Evolutionary conservation across 2,797 vertebrate species (phyloP), one percentile per base, ranked within the genome.

Genomic region (Acridotheres tristis): DNA sequence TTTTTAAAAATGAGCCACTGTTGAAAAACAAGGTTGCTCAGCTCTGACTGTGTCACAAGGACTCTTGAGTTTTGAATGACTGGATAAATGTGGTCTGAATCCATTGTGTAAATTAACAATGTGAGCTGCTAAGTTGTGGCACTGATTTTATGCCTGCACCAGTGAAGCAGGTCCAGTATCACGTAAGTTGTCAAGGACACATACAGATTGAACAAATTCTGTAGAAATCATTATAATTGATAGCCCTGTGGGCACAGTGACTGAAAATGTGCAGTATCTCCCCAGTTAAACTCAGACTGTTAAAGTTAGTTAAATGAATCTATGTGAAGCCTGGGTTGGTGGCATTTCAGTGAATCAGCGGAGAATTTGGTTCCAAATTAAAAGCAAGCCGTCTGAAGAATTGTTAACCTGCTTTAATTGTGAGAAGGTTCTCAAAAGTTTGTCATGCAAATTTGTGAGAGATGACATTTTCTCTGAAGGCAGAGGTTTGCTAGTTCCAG

Each of bases 351-450:
- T 86, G 72, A 93, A 75, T 93, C 74, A 93, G 4, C 55, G 19
- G 36, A 62, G 51, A 93, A 12, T 94, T 96, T 91, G 67, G 10
- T 95, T 97, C 34, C 84, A 96, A 95, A 94, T 92, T 84, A 77
- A 94, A 91, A 93, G 48, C 82, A 69, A 76, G 83, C 42, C n/a
- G 47, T 93, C 86, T 94, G 81, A 59, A 87, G 55, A 78, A 62
- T n/a, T 75, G 27, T 26, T 92, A 55, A 67, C 89, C 84, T 92
- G 66, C 80, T 96, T 95, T 91, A 48, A 79, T 65, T 71, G 26
- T 53, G 78, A 40, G 43, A 90, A 85, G 7, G 75, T 88, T 85
- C 62, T 95, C 55, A 73, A 89, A 94, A 88, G 26, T 67, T 17
- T 83, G 26, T 83, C 4, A 16, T 27, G 22, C 0, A 2, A 50